Evolutionary conservation across 2,888 invertebrate genomes (phyloP), one percentile per base, ranked within the genome.

Genomic region (Formica aserva): DNA sequence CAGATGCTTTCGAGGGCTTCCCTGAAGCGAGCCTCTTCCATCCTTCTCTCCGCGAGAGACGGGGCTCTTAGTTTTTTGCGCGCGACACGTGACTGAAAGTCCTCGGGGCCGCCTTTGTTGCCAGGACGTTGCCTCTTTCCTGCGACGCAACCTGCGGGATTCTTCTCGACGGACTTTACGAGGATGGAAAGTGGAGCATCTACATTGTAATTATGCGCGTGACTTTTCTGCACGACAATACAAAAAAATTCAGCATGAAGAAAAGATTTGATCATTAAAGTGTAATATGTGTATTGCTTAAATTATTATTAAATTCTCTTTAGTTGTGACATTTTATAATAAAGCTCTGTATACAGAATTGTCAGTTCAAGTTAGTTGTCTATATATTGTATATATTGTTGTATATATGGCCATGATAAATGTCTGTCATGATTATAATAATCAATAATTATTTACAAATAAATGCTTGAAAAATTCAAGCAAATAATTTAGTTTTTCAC

Each of bases 11-110:
- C 75, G 83, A 77, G 84, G 80, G 63, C 83, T 74, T 83, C 81
- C 84, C 76, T 60, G 45, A 74, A 67, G 75, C 83, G 41, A 65
- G 69, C 83, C 67, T 82, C 67, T 57, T 65, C 77, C 38, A 1
- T 52, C 71, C 62, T 62, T 72, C 71, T 52, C 88, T 80, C 76
- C 85, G 80, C 90, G 88, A 86, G 85, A 84, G 84, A 77, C 86
- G 76, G 81, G 66, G 84, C 86, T 87, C 86, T 89, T 89, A 86
- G 83, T 88, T 90, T 89, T 88, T 87, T 83, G 66, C 60, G 66
- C 86, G 86, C 86, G 88, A 89, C 90, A 88, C 90, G 89, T 89
- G 89, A 87, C 85, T 65, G 83, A 85, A 87, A 71, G 84, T 91
- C 90, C 90, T 91, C 87, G 86, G 22, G 81, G 55, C 72, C 60